Percentiles rank a stretch among this genome's conserved stretches.
These are phyloP conservation scores for Larimichthys crocea DNA, from an alignment of 2,113 vertebrate genomes.

Conservation along the genomic window DNA sequence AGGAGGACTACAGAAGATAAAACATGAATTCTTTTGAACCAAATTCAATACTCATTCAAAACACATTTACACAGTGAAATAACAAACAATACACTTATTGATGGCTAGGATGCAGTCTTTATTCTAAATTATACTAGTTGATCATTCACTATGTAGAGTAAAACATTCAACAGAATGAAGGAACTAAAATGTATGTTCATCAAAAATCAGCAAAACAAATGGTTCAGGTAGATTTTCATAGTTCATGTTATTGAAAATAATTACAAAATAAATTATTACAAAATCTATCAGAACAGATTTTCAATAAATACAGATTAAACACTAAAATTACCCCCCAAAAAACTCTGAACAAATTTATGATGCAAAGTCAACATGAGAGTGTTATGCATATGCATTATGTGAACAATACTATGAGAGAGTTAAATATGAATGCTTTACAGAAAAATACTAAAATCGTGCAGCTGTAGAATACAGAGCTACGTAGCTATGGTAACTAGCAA, in stretches of 20 bases:
- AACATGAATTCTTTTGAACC: neutral
- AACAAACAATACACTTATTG: conserved; percentile 22
- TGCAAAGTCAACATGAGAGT: neutral
- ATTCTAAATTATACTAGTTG: neutral
- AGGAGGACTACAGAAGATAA: neutral
- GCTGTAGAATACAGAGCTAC: neutral
- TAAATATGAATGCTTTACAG: neutral
- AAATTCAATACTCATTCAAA: neutral
- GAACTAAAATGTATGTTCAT: neutral
- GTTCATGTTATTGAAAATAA: neutral
- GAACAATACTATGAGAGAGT: neutral
- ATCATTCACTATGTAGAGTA: neutral
- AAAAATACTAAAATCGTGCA: conserved; percentile 3
- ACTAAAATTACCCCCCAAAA: neutral
- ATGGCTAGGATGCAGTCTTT: neutral
- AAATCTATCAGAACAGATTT: neutral
- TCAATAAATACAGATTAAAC: neutral
- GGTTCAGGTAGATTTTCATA: neutral
- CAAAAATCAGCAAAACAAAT: neutral
- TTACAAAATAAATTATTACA: neutral
- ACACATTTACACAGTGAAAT: conserved; percentile 20
- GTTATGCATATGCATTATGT: neutral
- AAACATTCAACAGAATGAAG: neutral
- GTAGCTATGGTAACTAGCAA: neutral
- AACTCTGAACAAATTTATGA: neutral